Conservation (phyloP, 2,113 vertebrate genomes). For the Hippopotamus amphibius region DNA sequence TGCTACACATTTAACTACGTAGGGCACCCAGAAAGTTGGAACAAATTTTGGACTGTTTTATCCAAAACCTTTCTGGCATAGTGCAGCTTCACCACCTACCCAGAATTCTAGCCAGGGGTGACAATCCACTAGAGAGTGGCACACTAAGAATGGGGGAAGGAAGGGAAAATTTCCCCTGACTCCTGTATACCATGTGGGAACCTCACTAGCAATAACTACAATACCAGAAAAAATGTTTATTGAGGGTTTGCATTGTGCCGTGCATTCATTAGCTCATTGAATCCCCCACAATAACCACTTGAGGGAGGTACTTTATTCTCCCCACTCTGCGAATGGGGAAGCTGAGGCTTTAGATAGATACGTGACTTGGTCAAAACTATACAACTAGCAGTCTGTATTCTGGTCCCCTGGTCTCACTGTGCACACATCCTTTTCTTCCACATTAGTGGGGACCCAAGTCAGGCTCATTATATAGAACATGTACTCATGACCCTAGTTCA, state of each 20-base stretch:
- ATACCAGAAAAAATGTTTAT: background rate
- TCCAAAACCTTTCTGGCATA: background rate
- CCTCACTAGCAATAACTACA: background rate
- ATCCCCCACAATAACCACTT: background rate
- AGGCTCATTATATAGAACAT: background rate
- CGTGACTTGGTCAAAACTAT: background rate
- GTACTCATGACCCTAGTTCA: background rate
- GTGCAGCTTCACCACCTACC: background rate
- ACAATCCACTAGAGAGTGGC: background rate
- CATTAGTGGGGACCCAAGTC: background rate
- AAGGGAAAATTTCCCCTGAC: background rate
- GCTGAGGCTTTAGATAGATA: background rate
- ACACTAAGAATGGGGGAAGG: background rate
- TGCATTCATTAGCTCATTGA: background rate
- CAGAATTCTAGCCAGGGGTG: background rate
- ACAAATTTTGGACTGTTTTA: background rate
- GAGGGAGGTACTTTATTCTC: background rate
- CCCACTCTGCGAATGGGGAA: background rate
- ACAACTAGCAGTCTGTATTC: background rate
- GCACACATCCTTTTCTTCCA: background rate
- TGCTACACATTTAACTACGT: background rate
- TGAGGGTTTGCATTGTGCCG: background rate
- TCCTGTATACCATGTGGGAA: background rate
- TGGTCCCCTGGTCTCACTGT: background rate
- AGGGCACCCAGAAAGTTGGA: background rate